Conservation (phyloP, 1,140 invertebrate species). For the Danaus melanippus region DNA sequence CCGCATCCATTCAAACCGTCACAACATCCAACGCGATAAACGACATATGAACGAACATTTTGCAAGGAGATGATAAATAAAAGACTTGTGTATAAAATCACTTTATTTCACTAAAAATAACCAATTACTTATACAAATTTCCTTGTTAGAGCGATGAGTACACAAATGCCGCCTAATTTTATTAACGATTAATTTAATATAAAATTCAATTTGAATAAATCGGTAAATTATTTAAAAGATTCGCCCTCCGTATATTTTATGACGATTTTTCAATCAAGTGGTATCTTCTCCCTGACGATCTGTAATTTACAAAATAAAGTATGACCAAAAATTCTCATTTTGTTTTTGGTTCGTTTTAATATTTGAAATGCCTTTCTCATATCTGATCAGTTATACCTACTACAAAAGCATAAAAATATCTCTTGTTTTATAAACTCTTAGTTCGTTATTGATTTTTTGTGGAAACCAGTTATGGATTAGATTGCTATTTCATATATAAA, state of each 20-base stretch:
- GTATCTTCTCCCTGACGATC: slow-evolving; percentile 76
- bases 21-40: slow-evolving; percentile 54
- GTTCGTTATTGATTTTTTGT: too few species aligned
- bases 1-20: slow-evolving; percentile 56
- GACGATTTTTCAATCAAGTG: slow-evolving; percentile 64
- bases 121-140: slow-evolving; percentile 12
- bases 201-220: slow-evolving; percentile 1
- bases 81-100: slow-evolving; percentile 9
- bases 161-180: slow-evolving; percentile 23
- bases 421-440: too few species aligned
- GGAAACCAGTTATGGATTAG: too few species aligned
- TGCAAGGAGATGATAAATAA: slow-evolving; percentile 37
- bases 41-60: slow-evolving; percentile 60
- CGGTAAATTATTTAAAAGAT: not conserved
- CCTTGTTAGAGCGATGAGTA: slow-evolving; percentile 19
- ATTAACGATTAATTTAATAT: slow-evolving; percentile 4
- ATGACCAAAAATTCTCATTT: slow-evolving; percentile 1
- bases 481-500: too few species aligned
- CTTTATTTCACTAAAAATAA: slow-evolving; percentile 2
- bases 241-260: not conserved
- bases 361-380: too few species aligned
- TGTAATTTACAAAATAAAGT: slow-evolving; percentile 49
- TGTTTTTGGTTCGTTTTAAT: too few species aligned
- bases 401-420: too few species aligned
- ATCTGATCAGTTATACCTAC: too few species aligned